Evolutionary conservation across 2,888 invertebrate species (phyloP).

Genomic region (Acanthoscelides obtectus): DNA sequence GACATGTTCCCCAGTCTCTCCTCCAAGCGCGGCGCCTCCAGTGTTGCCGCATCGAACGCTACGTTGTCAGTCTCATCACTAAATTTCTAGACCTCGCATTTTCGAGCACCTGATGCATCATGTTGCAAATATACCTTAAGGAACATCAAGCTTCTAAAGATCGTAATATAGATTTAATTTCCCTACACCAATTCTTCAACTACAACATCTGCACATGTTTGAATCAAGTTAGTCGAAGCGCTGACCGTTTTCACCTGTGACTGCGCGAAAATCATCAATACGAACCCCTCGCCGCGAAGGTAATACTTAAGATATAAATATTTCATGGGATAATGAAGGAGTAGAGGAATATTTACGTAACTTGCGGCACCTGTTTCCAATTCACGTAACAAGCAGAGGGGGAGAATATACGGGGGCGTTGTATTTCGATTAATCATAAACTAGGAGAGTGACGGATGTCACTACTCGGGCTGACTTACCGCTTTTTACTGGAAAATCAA

Average conservation of each 20-base stretch:
- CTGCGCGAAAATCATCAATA: slow-evolving; percentile 34
- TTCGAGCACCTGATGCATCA: too few relatives aligned
- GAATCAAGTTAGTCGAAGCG: neutral
- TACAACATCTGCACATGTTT: neutral
- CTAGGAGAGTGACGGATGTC: neutral
- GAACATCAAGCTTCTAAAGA: too few relatives aligned
- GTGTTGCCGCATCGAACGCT: too few relatives aligned
- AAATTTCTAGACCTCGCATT: too few relatives aligned
- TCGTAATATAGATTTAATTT: too few relatives aligned
- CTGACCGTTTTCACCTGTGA: neutral
- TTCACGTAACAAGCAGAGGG: slow-evolving; percentile 12
- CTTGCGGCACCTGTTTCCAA: slow-evolving; percentile 42
- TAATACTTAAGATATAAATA: slow-evolving; percentile 49
- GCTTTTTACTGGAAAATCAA: neutral
- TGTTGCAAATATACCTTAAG: too few relatives aligned
- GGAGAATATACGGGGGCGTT: neutral
- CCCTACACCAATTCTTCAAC: neutral
- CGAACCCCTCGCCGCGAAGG: slow-evolving; percentile 40
- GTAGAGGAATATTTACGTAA: slow-evolving; percentile 43
- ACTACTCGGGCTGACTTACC: neutral
- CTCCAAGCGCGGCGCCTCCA: too few relatives aligned
- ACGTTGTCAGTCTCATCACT: too few relatives aligned
- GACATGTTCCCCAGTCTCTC: too few relatives aligned
- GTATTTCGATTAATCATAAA: neutral
- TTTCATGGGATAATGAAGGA: slow-evolving; percentile 47